Evolutionary conservation across 2,797 vertebrate genomes (phyloP).

Genomic region (Myripristis murdjan): DNA sequence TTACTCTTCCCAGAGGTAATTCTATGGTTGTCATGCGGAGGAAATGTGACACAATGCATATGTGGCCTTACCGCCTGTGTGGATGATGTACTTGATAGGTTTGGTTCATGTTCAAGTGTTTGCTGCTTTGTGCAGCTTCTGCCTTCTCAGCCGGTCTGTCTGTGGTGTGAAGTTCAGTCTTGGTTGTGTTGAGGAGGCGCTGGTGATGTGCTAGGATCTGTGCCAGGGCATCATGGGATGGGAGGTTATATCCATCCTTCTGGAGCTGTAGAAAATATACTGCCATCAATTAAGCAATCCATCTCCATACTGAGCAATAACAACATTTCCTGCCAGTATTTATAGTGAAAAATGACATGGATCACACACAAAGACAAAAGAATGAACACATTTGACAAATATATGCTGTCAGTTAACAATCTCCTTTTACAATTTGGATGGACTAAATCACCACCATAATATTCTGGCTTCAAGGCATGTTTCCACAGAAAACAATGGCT

Average conservation of each 20-base stretch:
- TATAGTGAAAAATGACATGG: background rate
- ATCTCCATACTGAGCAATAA: background rate
- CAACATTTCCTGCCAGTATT: background rate
- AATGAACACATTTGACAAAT: background rate
- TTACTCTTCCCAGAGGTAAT: too few relatives aligned
- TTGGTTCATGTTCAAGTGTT: conserved; percentile 52
- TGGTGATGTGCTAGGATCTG: conserved; percentile 68
- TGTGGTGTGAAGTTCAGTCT: conserved; percentile 33
- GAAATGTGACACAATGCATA: background rate
- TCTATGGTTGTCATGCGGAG: too few relatives aligned
- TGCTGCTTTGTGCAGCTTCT: conserved; percentile 30
- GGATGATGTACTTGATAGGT: conserved; percentile 62
- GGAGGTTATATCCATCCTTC: conserved; percentile 60
- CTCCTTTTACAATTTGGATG: background rate
- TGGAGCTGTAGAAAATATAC: conserved; percentile 61
- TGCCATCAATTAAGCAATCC: background rate
- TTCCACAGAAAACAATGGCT: conserved; percentile 36
- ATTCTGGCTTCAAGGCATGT: background rate
- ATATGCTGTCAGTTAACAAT: background rate
- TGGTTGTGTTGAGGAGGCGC: conserved; percentile 26
- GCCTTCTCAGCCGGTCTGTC: conserved; percentile 24
- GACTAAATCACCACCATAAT: background rate
- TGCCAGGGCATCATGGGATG: conserved; percentile 73
- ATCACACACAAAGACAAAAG: conserved; percentile 1
- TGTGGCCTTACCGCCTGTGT: conserved; percentile 51